Evolutionary conservation across 2,888 invertebrate species (phyloP), one percentile per base, ranked within the genome.

Genomic region (Coecobrya sp.): DNA sequence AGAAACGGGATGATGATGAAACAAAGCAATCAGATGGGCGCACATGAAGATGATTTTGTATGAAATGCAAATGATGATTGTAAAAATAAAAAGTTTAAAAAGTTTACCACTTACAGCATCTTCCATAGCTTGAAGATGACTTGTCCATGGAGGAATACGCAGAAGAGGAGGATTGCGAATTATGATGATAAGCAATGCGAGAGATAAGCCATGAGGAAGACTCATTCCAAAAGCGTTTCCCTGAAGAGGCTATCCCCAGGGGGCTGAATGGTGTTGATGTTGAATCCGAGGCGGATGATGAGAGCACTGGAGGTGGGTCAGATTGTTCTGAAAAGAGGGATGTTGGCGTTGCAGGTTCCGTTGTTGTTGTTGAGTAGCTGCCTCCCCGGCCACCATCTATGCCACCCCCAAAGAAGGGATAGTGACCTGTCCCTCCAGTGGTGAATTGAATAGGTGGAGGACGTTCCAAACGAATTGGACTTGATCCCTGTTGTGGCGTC

Each of bases 151-250:
- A 93, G 4, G 94, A 94, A 59, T 93, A 89, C 25, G 92, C 91
- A 0, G 93, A 94, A 10, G 93, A 94, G 19, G 93, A 94, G 36
- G 93, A 93, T 42, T 93, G 93, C 25, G 93, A 91, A 19, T 62
- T 59, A 65, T 81, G 55, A 52, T 94, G 93, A 52, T 94, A 94
- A 7, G 93, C 86, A 62, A 95, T 89, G 70, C 94, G 89, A 7
- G 94, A 94, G 22, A 92, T 93, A 30, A 94, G 86, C 95, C 95
- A 95, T 16, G 95, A 94, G 5, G 94, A 94, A 13, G 94, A 93
- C 65, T 95, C 95, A 30, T 86, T 93, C 93, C 93, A 95, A 76
- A 95, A 94, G 59, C 93, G 93, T 70, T 94, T 94, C 3, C 94
- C 93, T n/a, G 93, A 92, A 30, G 79, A 86, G 1, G 94, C 94